Base-by-base conservation (phyloP, 2,888 invertebrate genomes). In the Chaetogeoica ovagalla region DNA sequence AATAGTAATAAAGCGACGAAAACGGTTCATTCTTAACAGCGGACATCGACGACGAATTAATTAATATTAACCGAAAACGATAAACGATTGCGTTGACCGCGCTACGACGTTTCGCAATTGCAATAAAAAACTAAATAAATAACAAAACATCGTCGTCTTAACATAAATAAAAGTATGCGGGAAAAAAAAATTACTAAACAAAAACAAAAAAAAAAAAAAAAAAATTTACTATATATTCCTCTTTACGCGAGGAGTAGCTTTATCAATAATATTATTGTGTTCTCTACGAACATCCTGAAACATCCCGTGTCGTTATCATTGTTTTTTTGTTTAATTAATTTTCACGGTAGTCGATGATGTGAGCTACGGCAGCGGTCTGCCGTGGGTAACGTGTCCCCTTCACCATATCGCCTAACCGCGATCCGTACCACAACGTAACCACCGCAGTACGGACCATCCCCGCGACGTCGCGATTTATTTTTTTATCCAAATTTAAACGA, bases 241-340 rank as follows among this genome's bases (percentile, higher is more conserved):
- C 13, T 7, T 2, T 11, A 11, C 30, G 30, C 4, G 2, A 30
- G 30, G n/a, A n/a, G 48, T 11, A 11, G 55, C 55, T 11, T 21
- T 74, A 74, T 74, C 74, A 74, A 65, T 62, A 52, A 23, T 62
- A n/a, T 62, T 63, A 52, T 73, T 57, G 23, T 2, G 30, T 23
- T 23, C 23, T 7, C 30, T 30, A 30, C 11, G 21, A 60, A 21
- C n/a, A 23, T 60, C 9, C 1, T 65, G n/a, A 48, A 43, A 30
- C 30, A 4, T 30, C 30, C 30, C 30, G 30, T 30, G 62, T 55
- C 57, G 63, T 74, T 74, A 74, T 74, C 74, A 74, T 55, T 17
- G 30, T 30, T 2, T 30, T 30, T 30, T 4, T 4, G 30, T 30
- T 30, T 30, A 30, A 30, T 30, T 30, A 1, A 30, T 30, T 17